A percentile compares a stretch with the other conserved stretches of the same genome.
Conservation (phyloP, 2,888 invertebrate genomes). For the Amaurobius ferox region DNA sequence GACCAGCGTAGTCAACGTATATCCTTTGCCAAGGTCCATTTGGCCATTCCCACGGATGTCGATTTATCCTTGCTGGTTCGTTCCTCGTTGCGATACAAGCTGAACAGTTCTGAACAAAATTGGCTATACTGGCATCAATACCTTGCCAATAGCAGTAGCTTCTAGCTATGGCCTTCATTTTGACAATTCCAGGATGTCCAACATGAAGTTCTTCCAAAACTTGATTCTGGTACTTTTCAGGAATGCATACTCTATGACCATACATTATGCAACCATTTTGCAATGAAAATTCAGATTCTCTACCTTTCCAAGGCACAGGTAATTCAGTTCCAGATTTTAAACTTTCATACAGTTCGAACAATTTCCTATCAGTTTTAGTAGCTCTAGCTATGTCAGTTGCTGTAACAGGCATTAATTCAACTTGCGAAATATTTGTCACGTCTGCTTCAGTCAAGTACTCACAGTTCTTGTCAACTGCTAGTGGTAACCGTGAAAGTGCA, state of each 20-base stretch:
- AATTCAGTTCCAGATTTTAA: slow-evolving; percentile 48
- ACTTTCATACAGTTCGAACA: slow-evolving; percentile 51
- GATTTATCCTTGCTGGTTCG: slow-evolving; percentile 50
- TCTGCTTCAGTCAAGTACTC: slow-evolving; percentile 53
- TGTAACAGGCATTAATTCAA: slow-evolving; percentile 54
- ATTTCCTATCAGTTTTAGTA: slow-evolving; percentile 53
- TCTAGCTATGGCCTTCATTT: slow-evolving; percentile 41
- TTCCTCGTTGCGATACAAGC: slow-evolving; percentile 49
- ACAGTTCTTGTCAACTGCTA: slow-evolving; percentile 44
- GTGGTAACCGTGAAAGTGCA: slow-evolving; percentile 53
- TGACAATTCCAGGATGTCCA: slow-evolving; percentile 50
- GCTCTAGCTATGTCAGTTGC: slow-evolving; percentile 50
- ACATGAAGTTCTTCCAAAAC: slow-evolving; percentile 30
- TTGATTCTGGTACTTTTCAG: slow-evolving; percentile 44
- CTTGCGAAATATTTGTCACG: slow-evolving; percentile 50
- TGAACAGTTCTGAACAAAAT: slow-evolving; percentile 51
- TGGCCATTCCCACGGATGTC: slow-evolving; percentile 52
- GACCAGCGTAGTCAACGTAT: slow-evolving; percentile 79
- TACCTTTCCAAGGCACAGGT: slow-evolving; percentile 47
- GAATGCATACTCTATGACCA: slow-evolving; percentile 54
- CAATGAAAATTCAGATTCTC: slow-evolving; percentile 54
- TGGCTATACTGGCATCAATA: slow-evolving; percentile 40
- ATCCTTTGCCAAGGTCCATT: slow-evolving; percentile 76
- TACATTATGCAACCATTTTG: slow-evolving; percentile 52
- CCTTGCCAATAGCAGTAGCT: slow-evolving; percentile 48